Base-by-base conservation (phyloP, 53 echinoderm and acorn worm species). In the Astropecten irregularis region DNA sequence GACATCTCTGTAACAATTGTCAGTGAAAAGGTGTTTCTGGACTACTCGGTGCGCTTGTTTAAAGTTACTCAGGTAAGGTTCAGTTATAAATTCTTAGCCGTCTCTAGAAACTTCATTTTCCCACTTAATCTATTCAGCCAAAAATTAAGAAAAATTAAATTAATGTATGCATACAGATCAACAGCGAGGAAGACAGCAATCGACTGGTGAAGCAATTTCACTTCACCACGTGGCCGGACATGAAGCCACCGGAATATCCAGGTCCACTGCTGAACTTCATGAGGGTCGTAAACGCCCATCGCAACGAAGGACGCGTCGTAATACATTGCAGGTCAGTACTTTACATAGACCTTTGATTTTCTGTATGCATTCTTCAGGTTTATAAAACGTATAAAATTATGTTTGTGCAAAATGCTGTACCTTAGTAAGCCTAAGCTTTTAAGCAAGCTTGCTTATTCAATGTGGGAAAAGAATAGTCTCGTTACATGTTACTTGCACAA, bases 161-260 rank as follows among this genome's bases (percentile, higher is more conserved):
- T 11, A 42, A 42, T 11, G 6, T 42, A 6, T 42, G 11, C 42
- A 42, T 11, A 28, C 64, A 64, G 35, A 28, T 10, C 2, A 33
- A 4, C 15, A 18, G 9, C 20, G 34, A 33, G 15, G 35, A 64
- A 10, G 16, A 28, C n/a, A 11, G 0, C 8, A n/a, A n/a, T n/a
- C 34, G 64, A 5, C 16, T 64, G 9, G 64, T 64, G 37, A 33
- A 64, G 37, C 64, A 64, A 2, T 64, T 35, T 2, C 64, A 64
- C 18, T 64, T 34, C 64, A 64, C 37, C 34, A 32, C 34, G 16
- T 64, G 64, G 95, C 95, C 64, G 7, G 64, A 16, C 18, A 64
- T 36, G 64, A 64, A 32, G 3, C 35, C 64, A 33, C 34, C 35
- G 7, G 37, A 34, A 15, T 13, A 64, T 8, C 64, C n/a, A 11